Conservation (phyloP, 2,113 vertebrate species). For the Laticauda colubrina region DNA sequence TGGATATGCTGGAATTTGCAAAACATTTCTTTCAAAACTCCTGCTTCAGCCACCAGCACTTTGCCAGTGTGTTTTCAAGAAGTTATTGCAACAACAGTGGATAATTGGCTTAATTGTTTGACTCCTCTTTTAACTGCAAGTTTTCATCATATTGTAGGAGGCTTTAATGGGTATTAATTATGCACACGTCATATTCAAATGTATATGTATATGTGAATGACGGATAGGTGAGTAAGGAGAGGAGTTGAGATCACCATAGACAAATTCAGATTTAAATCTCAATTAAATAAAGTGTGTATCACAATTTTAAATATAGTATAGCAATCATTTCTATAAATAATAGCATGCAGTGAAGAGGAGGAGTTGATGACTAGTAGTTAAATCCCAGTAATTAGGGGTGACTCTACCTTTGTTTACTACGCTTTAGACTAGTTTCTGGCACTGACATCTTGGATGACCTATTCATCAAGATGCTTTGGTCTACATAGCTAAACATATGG, state of each 20-base stretch:
- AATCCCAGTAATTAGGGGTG: constrained; percentile 50
- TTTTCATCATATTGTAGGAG: constrained; percentile 71
- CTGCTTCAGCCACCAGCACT: constrained; percentile 54
- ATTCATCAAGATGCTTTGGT: constrained; percentile 31
- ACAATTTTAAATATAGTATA: constrained; percentile 43
- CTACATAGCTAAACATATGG: constrained; percentile 45
- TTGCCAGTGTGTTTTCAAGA: constrained; percentile 57
- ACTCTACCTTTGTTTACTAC: constrained; percentile 65
- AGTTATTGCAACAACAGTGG: constrained; percentile 59
- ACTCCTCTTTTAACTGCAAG: constrained; percentile 70
- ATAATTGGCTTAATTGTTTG: constrained; percentile 71
- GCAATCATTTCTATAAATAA: constrained; percentile 65
- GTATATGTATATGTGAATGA: constrained; percentile 70
- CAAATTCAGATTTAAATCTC: constrained; percentile 52
- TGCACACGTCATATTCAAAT: constrained; percentile 63
- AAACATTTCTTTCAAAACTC: not conserved
- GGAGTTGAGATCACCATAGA: constrained; percentile 69
- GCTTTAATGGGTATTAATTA: constrained; percentile 78
- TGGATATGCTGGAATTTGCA: not conserved
- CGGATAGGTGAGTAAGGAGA: constrained; percentile 65
- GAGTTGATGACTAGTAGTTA: constrained; percentile 43
- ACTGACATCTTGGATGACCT: constrained; percentile 50
- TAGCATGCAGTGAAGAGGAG: constrained; percentile 50
- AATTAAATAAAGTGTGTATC: constrained; percentile 44
- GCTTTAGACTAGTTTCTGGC: constrained; percentile 51